Percentiles rank a stretch among this genome's conserved stretches.
Conservation (phyloP, 2,113 vertebrate genomes). For the Alligator mississippiensis region DNA sequence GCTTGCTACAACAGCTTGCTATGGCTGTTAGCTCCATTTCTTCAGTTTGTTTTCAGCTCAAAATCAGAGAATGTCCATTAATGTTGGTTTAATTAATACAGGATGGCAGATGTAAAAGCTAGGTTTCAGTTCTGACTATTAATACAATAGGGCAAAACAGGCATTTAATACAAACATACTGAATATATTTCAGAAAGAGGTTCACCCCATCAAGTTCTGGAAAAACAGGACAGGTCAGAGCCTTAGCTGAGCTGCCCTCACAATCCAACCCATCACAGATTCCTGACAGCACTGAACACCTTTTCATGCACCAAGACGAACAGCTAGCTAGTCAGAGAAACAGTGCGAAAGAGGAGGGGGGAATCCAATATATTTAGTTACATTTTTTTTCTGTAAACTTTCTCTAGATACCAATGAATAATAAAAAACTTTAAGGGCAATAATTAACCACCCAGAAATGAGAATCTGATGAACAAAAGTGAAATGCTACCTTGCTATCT, state of each 20-base stretch:
- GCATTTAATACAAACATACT: slow-evolving; percentile 5
- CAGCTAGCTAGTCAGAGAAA: neutral
- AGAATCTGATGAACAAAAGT: neutral
- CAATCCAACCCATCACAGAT: neutral
- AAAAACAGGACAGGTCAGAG: neutral
- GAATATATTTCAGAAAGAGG: neutral
- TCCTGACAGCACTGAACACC: slow-evolving; percentile 12
- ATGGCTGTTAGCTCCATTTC: neutral
- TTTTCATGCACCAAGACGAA: neutral
- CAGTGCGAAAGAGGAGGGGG: neutral
- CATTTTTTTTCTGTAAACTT: neutral
- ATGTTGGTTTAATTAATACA: slow-evolving; percentile 5
- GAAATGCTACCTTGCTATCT: neutral
- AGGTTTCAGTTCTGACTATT: neutral
- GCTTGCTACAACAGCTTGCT: neutral
- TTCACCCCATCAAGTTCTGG: slow-evolving; percentile 3
- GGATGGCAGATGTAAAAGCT: neutral
- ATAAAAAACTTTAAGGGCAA: neutral
- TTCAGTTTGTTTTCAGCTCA: neutral
- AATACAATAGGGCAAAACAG: neutral
- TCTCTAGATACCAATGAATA: neutral
- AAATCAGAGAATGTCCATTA: neutral
- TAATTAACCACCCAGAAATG: neutral
- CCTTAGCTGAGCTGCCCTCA: neutral
- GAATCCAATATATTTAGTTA: neutral